These are phyloP conservation scores for Drosophila greeni DNA, from an alignment of 2,888 invertebrate genomes.

Conservation along the genomic window DNA sequence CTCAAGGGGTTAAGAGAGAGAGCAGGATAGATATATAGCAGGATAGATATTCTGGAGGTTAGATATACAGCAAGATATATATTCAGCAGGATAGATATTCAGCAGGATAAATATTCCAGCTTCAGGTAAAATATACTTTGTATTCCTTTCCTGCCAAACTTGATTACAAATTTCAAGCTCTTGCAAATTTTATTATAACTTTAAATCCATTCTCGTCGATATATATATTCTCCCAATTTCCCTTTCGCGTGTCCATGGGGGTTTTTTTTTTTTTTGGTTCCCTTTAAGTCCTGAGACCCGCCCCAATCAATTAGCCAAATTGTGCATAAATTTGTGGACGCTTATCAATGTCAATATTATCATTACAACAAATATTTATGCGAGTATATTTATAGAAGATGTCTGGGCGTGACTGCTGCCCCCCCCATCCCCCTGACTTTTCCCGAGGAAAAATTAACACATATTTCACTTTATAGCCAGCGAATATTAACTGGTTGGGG, in stretches of 20 bases:
- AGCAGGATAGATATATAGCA: not conserved
- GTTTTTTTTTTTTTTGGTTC: too few relatives aligned
- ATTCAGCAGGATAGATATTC: not conserved
- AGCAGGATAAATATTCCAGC: too few relatives aligned
- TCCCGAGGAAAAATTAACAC: conserved; percentile 60
- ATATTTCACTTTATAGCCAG: conserved; percentile 69
- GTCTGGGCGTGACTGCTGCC: conserved; percentile 12
- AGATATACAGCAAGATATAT: not conserved
- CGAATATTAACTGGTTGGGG: conserved; percentile 54
- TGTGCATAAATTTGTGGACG: conserved; percentile 72
- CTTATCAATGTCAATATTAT: conserved; percentile 74
- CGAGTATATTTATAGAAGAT: not conserved
- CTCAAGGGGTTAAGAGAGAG: not conserved
- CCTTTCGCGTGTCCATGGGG: conserved; percentile 38
- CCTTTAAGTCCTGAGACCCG: conserved; percentile 19
- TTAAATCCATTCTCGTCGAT: not conserved
- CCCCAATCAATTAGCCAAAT: conserved; percentile 71
- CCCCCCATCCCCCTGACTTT: conserved; percentile 2
- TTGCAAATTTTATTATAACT: not conserved
- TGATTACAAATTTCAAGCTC: not conserved
- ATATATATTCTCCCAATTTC: conserved; percentile 8
- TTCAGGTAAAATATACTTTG: not conserved
- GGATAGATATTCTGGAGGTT: too few relatives aligned
- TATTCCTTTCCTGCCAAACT: not conserved
- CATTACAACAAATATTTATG: conserved; percentile 64